phyloP scores from a whole-genome alignment of 2,888 invertebrate genomes.

The Ametastegia equiseti region DNA sequence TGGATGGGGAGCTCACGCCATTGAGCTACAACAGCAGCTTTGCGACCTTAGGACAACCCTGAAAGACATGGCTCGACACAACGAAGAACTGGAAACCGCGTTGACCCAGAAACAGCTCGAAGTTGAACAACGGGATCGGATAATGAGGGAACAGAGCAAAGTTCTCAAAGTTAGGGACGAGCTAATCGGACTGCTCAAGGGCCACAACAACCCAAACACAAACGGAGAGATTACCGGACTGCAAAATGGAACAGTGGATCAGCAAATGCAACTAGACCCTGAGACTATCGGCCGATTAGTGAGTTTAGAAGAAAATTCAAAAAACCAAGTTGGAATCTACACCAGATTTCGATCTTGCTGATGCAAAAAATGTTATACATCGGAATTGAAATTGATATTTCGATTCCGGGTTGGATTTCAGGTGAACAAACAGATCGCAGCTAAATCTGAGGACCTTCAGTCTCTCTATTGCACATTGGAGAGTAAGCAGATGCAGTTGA shows the following conservation, averaged over 20 bases:
- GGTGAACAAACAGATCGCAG: conserved; percentile 78
- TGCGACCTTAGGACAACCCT: conserved; percentile 76
- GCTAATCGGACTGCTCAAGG: conserved; percentile 80
- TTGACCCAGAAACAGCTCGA: conserved; percentile 79
- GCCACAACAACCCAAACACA: conserved; percentile 77
- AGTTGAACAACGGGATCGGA: conserved; percentile 80
- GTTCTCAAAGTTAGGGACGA: conserved; percentile 81
- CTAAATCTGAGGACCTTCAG: conserved; percentile 78
- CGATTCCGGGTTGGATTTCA: too few species aligned
- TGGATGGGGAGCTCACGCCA: conserved; percentile 55
- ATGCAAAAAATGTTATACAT: too few species aligned
- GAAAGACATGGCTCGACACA: conserved; percentile 76
- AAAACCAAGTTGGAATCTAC: too few species aligned
- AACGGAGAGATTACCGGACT: conserved; percentile 72
- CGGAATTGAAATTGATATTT: too few species aligned
- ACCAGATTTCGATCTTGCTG: not conserved
- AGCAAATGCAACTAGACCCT: conserved; percentile 52
- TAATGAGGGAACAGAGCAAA: conserved; percentile 81
- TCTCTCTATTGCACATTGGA: conserved; percentile 78
- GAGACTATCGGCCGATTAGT: conserved; percentile 13
- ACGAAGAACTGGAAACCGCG: conserved; percentile 77
- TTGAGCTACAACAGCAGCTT: conserved; percentile 73
- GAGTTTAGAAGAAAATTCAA: not conserved
- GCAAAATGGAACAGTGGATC: conserved; percentile 12
- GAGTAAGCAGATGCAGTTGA: conserved; percentile 79